Evolutionary conservation across 2,797 vertebrate species (phyloP).

Genomic region (Bradypodion pumilum): DNA sequence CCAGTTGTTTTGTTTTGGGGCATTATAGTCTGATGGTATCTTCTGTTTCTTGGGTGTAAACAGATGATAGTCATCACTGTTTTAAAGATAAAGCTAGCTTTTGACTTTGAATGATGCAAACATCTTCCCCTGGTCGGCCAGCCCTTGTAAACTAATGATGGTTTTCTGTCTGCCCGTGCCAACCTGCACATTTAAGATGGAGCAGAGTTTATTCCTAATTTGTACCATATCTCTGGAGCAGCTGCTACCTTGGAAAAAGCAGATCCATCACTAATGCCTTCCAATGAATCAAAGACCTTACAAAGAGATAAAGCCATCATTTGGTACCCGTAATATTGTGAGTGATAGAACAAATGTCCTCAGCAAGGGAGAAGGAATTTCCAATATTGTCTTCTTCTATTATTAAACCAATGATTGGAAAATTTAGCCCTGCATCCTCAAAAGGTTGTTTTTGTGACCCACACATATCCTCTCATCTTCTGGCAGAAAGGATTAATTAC

Average conservation of each 20-base stretch:
- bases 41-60: background rate
- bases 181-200: conserved; percentile 1
- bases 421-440: no score
- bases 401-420: background rate
- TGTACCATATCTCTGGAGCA: conserved; percentile 15
- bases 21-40: background rate
- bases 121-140: no score
- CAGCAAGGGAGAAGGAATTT: background rate
- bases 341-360: conserved; percentile 8
- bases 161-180: background rate
- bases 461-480: no score
- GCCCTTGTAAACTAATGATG: background rate
- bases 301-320: conserved; percentile 11
- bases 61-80: background rate
- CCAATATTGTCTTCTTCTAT: background rate
- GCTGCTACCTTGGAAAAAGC: conserved; percentile 26
- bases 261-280: conserved; percentile 13
- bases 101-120: background rate
- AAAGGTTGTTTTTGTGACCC: no score
- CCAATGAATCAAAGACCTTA: conserved; percentile 19
- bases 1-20: background rate
- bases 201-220: conserved; percentile 6
- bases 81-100: background rate
- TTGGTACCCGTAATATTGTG: conserved; percentile 11
- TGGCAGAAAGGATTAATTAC: no score